These are phyloP conservation scores for Callipepla californica DNA, from an alignment of 2,113 vertebrate species.

Conservation along the genomic window DNA sequence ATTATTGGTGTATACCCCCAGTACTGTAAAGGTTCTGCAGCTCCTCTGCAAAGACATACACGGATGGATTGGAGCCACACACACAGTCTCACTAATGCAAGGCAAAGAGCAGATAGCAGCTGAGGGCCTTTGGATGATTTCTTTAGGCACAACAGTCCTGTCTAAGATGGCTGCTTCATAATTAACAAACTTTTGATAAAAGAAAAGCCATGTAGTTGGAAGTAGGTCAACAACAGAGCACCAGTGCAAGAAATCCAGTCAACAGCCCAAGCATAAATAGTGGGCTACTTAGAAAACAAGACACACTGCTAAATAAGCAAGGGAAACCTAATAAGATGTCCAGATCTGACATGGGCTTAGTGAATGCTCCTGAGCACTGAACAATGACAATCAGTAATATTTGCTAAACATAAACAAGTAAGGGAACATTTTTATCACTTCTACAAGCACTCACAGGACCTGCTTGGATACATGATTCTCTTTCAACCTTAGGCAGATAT, in stretches of 20 bases:
- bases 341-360: neutral
- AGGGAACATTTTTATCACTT: neutral
- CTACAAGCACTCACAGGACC: neutral
- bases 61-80: neutral
- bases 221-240: neutral
- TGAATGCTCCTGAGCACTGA: neutral
- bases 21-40: neutral
- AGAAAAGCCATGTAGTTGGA: neutral
- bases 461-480: neutral
- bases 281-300: neutral
- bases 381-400: neutral
- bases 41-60: neutral
- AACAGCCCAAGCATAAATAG: neutral
- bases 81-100: neutral
- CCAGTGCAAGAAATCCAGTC: neutral
- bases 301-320: neutral
- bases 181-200: neutral
- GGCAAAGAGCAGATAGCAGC: neutral
- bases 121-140: neutral
- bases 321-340: neutral
- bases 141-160: neutral
- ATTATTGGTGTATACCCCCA: neutral
- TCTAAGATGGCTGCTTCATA: neutral
- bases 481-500: conserved; percentile 16
- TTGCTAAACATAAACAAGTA: neutral